Evolutionary conservation across 2,888 invertebrate species (phyloP).

Genomic region (Ypsolopha sequella): DNA sequence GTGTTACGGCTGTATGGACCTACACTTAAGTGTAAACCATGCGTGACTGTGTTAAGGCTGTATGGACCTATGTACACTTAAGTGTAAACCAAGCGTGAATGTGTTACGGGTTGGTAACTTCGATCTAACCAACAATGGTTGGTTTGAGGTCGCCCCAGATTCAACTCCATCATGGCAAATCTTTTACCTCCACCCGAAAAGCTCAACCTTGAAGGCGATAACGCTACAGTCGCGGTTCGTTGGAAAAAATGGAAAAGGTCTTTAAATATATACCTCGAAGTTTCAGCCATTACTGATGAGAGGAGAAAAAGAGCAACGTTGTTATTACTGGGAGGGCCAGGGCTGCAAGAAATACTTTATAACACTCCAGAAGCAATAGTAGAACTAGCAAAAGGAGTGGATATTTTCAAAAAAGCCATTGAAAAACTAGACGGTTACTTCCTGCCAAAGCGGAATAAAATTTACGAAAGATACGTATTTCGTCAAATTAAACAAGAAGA

Average conservation of each 20-base stretch:
- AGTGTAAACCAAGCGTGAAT: too few species aligned
- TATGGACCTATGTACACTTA: too few species aligned
- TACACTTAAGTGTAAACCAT: too few species aligned
- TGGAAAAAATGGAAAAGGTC: constrained; percentile 23
- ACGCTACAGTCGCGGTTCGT: constrained; percentile 14
- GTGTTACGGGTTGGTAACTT: too few species aligned
- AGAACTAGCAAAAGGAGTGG: constrained; percentile 4
- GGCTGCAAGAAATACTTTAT: constrained; percentile 19
- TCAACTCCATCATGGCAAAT: not conserved
- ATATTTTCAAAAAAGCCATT: constrained; percentile 9
- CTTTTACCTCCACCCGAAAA: not conserved
- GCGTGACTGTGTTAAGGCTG: too few species aligned
- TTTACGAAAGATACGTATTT: constrained; percentile 13
- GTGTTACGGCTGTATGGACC: too few species aligned
- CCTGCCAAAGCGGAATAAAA: constrained; percentile 22
- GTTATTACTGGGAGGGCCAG: constrained; percentile 14
- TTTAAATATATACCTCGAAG: constrained; percentile 16
- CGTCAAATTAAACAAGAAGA: constrained; percentile 18
- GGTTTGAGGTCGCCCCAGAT: constrained; percentile 1
- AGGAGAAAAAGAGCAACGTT: constrained; percentile 15
- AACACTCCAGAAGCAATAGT: constrained; percentile 16
- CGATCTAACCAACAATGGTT: too few species aligned
- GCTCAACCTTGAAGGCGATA: constrained; percentile 18
- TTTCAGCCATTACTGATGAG: constrained; percentile 5
- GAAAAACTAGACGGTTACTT: constrained; percentile 17